Percentiles rank a stretch among this genome's conserved stretches.
Conservation (phyloP, 2,113 vertebrate species). For the Chauna torquata region DNA sequence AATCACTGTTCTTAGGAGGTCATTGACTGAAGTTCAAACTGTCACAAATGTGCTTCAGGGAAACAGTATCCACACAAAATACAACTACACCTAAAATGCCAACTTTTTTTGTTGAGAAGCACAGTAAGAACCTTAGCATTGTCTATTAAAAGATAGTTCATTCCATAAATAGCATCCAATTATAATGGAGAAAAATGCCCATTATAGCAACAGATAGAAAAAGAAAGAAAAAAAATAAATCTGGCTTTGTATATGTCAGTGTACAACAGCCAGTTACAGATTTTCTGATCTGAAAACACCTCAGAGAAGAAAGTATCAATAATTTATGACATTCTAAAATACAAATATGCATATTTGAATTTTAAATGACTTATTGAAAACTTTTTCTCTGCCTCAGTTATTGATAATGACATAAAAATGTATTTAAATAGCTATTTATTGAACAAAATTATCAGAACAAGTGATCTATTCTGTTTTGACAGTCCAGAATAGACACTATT, state of each 20-base stretch:
- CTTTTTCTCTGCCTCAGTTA: background rate
- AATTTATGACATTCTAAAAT: background rate
- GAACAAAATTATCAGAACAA: background rate
- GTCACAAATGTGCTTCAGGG: too few species aligned
- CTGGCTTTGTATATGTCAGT: background rate
- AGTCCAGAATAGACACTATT: background rate
- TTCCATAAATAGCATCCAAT: too few species aligned
- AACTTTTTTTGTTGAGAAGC: too few species aligned
- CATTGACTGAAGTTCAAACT: too few species aligned
- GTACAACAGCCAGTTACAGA: background rate
- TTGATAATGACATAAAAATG: background rate
- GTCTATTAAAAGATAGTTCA: background rate
- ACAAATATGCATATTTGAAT: background rate
- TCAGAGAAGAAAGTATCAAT: background rate
- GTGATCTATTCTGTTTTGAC: background rate
- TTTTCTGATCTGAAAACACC: background rate
- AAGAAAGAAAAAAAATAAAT: background rate
- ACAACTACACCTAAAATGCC: background rate
- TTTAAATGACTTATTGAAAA: background rate
- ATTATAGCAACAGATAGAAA: too few species aligned
- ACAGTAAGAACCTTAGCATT: background rate
- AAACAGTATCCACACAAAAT: too few species aligned
- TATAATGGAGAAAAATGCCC: too few species aligned
- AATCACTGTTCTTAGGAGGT: too few species aligned
- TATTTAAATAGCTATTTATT: background rate